Base-by-base conservation (phyloP, 2,888 invertebrate genomes). In the Polietes domitor region DNA sequence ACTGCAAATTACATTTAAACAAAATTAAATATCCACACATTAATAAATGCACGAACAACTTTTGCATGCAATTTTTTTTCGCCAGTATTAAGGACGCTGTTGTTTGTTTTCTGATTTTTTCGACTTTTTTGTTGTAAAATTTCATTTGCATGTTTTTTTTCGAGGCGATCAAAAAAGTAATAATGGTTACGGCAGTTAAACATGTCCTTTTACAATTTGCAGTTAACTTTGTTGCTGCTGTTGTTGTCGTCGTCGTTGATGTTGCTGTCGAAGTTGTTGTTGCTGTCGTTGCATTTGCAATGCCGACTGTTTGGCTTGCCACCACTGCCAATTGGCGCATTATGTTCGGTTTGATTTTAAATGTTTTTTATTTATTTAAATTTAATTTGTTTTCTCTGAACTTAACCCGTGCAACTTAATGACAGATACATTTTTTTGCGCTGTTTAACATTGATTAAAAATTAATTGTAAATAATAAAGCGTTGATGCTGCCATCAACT, bases 351-450 rank as follows among this genome's bases (percentile, higher is more conserved):
- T 68, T 68, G 68, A 68, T 41, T 68, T 43, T 68, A 28, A 65
- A 53, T 65, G 37, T 72, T 79, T 76, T 82, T 65, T 26, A 58
- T 83, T 83, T 79, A 72, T 50, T 79, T 41, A 72, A 73, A 83
- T 68, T 28, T 63, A 47, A 83, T 77, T 80, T 83, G 77, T 70
- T 71, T 61, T 55, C 63, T 63, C 77, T 71, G 19, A 43, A 55
- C 68, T 74, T 77, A 74, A 77, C 55, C 73, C 73, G 43, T 63
- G 63, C 9, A 32, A 79, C 65, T 65, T 47, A 79, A 58, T 79
- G 58, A 72, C 65, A 65, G 65, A 65, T 75, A 63, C 50, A 26
- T 43, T 68, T 32, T 58, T 77, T 53, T 53, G 61, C 2, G 70
- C 24, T 37, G 17, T 43, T 71, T 15, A 28, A 73, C 43, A 73